These are phyloP conservation scores for Hemicentrotus pulcherrimus DNA, from an alignment of 35 echinoderm and acorn worm species.

Conservation along the genomic window DNA sequence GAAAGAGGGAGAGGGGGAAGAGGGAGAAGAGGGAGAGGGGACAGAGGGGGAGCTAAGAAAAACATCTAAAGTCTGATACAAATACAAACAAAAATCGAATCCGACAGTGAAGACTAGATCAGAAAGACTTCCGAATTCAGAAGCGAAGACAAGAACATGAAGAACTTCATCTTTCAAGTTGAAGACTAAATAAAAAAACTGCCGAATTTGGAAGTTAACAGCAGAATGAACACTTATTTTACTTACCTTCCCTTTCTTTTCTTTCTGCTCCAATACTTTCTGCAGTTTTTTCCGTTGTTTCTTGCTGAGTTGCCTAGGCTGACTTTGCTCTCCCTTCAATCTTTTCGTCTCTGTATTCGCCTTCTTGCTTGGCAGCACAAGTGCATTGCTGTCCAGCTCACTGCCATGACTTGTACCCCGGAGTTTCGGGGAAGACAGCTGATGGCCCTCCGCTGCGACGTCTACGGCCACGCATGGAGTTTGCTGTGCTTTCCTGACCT, in stretches of 20 bases:
- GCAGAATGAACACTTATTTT: not conserved
- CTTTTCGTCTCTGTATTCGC: conserved; percentile 51
- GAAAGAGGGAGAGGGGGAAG: too few species aligned
- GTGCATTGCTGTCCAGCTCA: conserved; percentile 71
- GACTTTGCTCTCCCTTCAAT: conserved; percentile 1
- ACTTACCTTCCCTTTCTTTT: conserved; percentile 87
- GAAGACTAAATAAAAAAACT: too few species aligned
- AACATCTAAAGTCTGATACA: too few species aligned
- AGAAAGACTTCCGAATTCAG: too few species aligned
- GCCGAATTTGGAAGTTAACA: too few species aligned
- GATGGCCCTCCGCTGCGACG: conserved; percentile 34
- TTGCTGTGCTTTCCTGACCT: conserved; percentile 4
- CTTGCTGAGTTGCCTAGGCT: conserved; percentile 85
- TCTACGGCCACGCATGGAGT: conserved; percentile 60
- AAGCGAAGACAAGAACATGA: too few species aligned
- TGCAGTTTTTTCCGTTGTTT: conserved; percentile 88
- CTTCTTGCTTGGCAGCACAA: conserved; percentile 82
- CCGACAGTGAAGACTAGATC: too few species aligned
- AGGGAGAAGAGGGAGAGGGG: too few species aligned
- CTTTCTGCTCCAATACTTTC: conserved; percentile 82
- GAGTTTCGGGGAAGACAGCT: not conserved
- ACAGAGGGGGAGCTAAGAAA: too few species aligned
- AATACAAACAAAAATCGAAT: too few species aligned
- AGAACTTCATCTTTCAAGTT: too few species aligned
- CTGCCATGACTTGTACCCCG: not conserved